A percentile compares a stretch with the other conserved stretches of the same genome.
These are phyloP conservation scores for Nomada hirtipes DNA, from an alignment of 2,888 invertebrate genomes.

Conservation along the genomic window DNA sequence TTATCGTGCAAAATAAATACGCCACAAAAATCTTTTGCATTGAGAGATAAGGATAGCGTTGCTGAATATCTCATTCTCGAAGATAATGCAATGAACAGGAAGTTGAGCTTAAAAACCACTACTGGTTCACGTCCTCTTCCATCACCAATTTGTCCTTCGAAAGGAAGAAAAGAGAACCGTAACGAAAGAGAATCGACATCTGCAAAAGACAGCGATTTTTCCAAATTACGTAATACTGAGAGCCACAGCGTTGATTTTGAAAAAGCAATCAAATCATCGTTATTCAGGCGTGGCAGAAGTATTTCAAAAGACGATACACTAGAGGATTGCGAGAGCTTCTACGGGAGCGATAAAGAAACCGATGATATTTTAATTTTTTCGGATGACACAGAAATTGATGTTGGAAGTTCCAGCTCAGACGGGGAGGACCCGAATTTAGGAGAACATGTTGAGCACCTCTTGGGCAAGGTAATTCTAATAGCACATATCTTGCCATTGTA, in stretches of 20 bases:
- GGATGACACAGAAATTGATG: constrained; percentile 86
- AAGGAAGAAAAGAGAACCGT: constrained; percentile 35
- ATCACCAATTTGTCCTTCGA: constrained; percentile 17
- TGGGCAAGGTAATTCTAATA: constrained; percentile 66
- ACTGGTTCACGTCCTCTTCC: neutral
- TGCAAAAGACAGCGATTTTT: constrained; percentile 73
- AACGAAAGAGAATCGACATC: constrained; percentile 83
- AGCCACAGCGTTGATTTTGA: constrained; percentile 60
- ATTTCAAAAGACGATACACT: constrained; percentile 74
- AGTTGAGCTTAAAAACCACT: constrained; percentile 41
- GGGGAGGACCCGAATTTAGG: constrained; percentile 78
- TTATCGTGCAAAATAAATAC: constrained; percentile 74
- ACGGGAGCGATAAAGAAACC: constrained; percentile 87
- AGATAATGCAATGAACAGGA: constrained; percentile 81
- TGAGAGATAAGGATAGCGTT: constrained; percentile 78
- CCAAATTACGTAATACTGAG: constrained; percentile 74
- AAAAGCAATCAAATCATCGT: constrained; percentile 50
- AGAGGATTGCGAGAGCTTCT: constrained; percentile 86
- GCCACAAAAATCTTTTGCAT: constrained; percentile 72
- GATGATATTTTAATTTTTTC: constrained; percentile 87
- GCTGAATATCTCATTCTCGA: constrained; percentile 82
- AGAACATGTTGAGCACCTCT: constrained; percentile 80
- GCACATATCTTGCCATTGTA: constrained; percentile 35
- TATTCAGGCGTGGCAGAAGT: constrained; percentile 62
- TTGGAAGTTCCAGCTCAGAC: constrained; percentile 83